Conservation (phyloP, 2,888 invertebrate species). For the Seira sanloemensis region DNA sequence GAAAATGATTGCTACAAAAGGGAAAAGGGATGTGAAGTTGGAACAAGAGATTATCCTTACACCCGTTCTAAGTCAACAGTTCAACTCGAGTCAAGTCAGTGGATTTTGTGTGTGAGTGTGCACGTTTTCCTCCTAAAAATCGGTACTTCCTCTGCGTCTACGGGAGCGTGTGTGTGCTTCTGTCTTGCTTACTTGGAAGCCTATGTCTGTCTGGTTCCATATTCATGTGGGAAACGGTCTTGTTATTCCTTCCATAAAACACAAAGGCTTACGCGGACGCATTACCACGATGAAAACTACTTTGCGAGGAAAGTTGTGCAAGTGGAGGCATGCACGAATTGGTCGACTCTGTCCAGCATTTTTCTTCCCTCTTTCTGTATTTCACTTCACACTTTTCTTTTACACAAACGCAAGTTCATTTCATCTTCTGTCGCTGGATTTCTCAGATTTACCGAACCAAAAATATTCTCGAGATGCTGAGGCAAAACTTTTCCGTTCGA, state of each 20-base stretch:
- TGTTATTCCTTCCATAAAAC: background rate
- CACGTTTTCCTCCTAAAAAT: too few relatives aligned
- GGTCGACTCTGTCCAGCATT: too few relatives aligned
- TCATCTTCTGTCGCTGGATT: background rate
- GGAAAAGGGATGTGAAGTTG: too few relatives aligned
- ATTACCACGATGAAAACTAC: background rate
- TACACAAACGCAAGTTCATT: background rate
- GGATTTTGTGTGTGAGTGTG: background rate
- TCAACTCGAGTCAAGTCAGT: background rate
- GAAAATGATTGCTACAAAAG: background rate
- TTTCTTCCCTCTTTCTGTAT: background rate
- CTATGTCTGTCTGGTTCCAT: background rate
- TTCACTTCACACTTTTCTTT: background rate
- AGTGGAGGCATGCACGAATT: background rate
- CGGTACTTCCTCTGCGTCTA: too few relatives aligned
- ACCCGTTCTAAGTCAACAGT: background rate
- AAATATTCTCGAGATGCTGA: background rate
- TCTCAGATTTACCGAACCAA: background rate
- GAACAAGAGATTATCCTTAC: background rate
- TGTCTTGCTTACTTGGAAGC: background rate
- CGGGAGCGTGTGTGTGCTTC: background rate
- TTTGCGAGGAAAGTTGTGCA: background rate
- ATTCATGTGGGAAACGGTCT: background rate
- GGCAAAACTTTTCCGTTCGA: too few relatives aligned
- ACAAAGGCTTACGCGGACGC: background rate